Percentiles rank a stretch among this genome's conserved stretches.
Evolutionary conservation across 2,113 vertebrate genomes (phyloP).

Genomic region (Pheucticus melanocephalus): DNA sequence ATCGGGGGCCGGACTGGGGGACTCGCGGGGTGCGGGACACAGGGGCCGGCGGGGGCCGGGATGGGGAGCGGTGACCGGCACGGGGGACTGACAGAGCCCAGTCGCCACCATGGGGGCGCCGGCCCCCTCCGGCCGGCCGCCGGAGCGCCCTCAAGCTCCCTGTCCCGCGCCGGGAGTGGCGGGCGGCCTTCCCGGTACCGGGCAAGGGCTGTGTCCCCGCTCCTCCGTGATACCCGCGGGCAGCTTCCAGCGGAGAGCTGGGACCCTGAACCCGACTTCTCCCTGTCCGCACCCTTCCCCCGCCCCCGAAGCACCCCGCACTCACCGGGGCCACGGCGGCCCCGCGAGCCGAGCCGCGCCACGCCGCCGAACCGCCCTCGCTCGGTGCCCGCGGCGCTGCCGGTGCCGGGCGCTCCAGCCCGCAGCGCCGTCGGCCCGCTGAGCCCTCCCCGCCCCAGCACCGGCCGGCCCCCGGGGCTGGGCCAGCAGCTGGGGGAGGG

Average conservation of each 20-base stretch:
- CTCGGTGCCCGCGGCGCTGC: not conserved
- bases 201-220: not conserved
- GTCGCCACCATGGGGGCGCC: not conserved
- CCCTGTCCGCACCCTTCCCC: too few relatives aligned
- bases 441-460: not conserved
- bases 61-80: not conserved
- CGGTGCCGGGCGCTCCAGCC: not conserved
- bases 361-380: not conserved
- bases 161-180: not conserved
- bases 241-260: not conserved
- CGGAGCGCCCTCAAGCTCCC: not conserved
- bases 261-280: too few relatives aligned
- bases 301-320: not conserved
- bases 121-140: not conserved
- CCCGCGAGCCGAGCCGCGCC: not conserved
- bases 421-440: not conserved
- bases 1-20: not conserved
- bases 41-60: not conserved
- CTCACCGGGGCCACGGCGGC: not conserved
- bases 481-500: conserved; percentile 3
- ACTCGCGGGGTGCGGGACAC: not conserved
- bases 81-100: not conserved
- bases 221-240: not conserved
- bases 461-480: conserved; percentile 4
- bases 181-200: not conserved